Percentiles rank a stretch among this genome's conserved stretches.
Evolutionary conservation across 1,140 invertebrate species (phyloP).

Genomic region (Sinella curviseta): DNA sequence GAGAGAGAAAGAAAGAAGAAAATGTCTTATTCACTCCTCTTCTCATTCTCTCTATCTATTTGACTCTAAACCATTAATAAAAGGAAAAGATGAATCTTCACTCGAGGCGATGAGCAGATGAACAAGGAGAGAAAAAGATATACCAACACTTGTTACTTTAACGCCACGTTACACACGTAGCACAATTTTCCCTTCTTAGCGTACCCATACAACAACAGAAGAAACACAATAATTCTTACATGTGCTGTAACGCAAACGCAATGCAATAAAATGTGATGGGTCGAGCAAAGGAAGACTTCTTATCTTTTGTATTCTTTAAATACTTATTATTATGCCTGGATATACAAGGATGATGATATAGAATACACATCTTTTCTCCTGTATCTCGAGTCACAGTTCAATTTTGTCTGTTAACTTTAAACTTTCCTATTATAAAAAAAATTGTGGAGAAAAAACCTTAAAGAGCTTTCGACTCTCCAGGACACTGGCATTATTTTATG

Average conservation of each 20-base stretch:
- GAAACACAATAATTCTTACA: background rate
- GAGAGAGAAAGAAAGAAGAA: conserved; percentile 28
- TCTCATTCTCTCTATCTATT: background rate
- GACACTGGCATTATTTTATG: conserved; percentile 3
- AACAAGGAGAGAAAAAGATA: conserved; percentile 26
- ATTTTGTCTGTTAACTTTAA: conserved; percentile 6
- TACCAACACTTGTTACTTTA: conserved; percentile 25
- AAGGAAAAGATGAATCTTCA: conserved; percentile 39
- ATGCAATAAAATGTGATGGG: background rate
- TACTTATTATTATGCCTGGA: background rate
- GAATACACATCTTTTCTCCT: background rate
- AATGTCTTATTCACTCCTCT: conserved; percentile 42
- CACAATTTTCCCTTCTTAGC: background rate
- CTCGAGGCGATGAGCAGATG: conserved; percentile 41
- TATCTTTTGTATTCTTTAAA: conserved; percentile 1
- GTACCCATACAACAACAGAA: no score
- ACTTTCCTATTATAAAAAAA: background rate
- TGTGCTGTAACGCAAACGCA: background rate
- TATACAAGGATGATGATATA: background rate
- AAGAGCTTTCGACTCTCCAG: conserved; percentile 13
- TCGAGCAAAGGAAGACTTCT: background rate
- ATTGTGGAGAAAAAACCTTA: background rate
- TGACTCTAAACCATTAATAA: conserved; percentile 44
- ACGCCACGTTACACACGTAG: conserved; percentile 19
- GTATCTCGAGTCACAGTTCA: background rate